A percentile compares a stretch with the other conserved stretches of the same genome.
These are phyloP conservation scores for Diaprepes abbreviatus DNA, from an alignment of 2,888 invertebrate genomes.

Conservation along the genomic window DNA sequence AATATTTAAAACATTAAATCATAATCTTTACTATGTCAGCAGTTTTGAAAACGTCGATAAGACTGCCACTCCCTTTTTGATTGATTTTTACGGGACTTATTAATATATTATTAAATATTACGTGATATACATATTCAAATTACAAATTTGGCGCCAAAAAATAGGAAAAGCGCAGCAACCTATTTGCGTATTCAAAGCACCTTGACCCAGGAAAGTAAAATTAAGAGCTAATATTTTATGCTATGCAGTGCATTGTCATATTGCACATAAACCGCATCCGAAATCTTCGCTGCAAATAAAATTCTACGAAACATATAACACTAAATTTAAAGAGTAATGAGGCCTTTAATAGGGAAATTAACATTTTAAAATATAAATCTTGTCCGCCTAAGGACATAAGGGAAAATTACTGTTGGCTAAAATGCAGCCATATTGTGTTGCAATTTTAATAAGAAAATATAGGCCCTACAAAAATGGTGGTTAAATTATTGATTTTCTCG, in stretches of 20 bases:
- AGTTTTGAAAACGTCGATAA: background rate
- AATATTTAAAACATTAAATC: background rate
- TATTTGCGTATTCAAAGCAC: constrained; percentile 17
- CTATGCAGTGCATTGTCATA: background rate
- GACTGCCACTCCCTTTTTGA: constrained; percentile 24
- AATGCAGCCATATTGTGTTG: constrained; percentile 1
- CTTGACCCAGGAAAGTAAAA: constrained; percentile 34
- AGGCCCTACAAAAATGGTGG: background rate
- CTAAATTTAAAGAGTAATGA: too few relatives aligned
- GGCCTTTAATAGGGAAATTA: too few relatives aligned
- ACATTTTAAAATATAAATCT: too few relatives aligned
- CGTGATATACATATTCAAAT: background rate
- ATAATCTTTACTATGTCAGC: background rate
- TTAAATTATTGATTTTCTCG: constrained; percentile 11
- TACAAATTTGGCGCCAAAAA: background rate
- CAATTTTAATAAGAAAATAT: constrained; percentile 1
- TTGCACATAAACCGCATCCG: background rate
- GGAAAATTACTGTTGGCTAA: background rate
- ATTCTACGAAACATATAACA: too few relatives aligned
- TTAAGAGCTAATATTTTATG: background rate
- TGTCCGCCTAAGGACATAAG: too few relatives aligned
- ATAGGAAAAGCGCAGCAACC: background rate
- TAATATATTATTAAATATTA: background rate
- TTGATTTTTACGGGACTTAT: constrained; percentile 2
- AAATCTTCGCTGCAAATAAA: background rate